Evolutionary conservation across 2,888 invertebrate species (phyloP), one percentile per base, ranked within the genome.

Genomic region (Hypomecis punctinalis): DNA sequence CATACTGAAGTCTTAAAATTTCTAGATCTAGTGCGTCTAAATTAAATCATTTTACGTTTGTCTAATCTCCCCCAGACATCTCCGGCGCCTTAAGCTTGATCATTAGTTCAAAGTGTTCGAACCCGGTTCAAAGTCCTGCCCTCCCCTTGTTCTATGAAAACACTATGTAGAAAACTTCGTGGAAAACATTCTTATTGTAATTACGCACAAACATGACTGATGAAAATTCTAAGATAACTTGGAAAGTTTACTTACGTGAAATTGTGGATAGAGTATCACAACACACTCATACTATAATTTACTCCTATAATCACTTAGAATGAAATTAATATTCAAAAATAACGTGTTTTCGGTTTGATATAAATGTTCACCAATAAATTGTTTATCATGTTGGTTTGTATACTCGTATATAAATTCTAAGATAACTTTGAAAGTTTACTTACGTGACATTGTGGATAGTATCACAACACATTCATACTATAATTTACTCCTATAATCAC

Each of bases 41-140:
- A 64, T 49, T 35, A 43, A 61, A 58, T 61, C 42, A 58, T 66
- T 58, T 66, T 66, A 66, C 61, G 61, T 61, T 43, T n/a, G 35
- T 40, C 51, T 11, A 48, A 66, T 66, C 66, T 61, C 36, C 39
- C 6, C 46, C 49, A 66, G 66, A 66, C 66, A 66, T 66, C 66
- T 4, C 8, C 58, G 66, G 61, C 66, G 61, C 61, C 61, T 49
- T 57, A 35, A 36, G 46, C 35, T 61, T 49, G 45, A 48, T 58
- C 48, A 61, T 61, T 66, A 61, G 23, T 64, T 64, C 39, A 36
- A 64, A 64, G 40, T 33, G 23, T 64, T 64, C 39, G 23, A 64
- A 64, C 52, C n/a, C 40, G 10, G 39, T 42, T 45, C 33, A 7
- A 52, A 42, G 52, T 40, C 0, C 9, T 13, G 37, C 37, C 45